phyloP scores from a whole-genome alignment of 2,888 invertebrate species.

The Heterodera filipjevi region DNA sequence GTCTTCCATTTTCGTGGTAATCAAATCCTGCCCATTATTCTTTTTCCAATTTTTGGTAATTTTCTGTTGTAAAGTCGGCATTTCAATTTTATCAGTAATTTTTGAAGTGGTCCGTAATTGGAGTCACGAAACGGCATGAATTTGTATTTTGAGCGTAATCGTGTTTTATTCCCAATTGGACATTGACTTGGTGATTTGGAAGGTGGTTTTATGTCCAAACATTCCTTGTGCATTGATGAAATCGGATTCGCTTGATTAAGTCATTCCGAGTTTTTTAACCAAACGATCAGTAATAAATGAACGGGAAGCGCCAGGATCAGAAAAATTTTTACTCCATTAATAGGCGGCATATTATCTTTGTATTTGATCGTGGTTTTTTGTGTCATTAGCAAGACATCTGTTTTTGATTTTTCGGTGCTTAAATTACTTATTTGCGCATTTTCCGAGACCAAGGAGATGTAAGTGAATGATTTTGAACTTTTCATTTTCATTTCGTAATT shows the following conservation, averaged over 20 bases:
- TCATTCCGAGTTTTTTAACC: no score
- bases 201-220: neutral
- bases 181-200: neutral
- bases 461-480: neutral
- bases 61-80: neutral
- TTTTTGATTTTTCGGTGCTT: no score
- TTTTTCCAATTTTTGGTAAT: neutral
- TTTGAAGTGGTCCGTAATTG: neutral
- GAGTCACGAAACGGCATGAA: neutral
- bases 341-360: neutral
- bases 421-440: no score
- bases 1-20: constrained; percentile 8
- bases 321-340: neutral
- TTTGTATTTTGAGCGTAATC: neutral
- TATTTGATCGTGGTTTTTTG: neutral
- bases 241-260: no score
- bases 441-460: neutral
- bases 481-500: neutral
- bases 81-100: constrained; percentile 1
- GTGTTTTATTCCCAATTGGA: neutral
- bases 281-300: neutral
- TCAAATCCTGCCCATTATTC: neutral
- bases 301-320: neutral
- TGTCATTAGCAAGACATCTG: neutral
- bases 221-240: neutral